Evolutionary conservation across 2,888 invertebrate genomes (phyloP).

Genomic region (Cephus runcator): DNA sequence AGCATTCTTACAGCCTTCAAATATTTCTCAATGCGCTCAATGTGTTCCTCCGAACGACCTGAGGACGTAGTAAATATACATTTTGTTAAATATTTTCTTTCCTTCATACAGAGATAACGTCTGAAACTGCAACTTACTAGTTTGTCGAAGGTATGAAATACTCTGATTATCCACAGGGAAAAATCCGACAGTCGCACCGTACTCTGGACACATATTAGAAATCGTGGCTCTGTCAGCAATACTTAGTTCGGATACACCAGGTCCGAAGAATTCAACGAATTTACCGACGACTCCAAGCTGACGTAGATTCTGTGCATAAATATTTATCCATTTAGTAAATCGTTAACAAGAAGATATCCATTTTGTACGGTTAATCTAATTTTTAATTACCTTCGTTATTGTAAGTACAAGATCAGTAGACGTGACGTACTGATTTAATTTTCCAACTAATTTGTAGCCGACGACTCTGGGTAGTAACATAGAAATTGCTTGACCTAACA

Average conservation of each 20-base stretch:
- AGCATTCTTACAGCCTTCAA: constrained; percentile 84
- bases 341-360: not conserved
- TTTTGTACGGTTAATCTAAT: not conserved
- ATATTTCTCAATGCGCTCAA: constrained; percentile 83
- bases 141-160: constrained; percentile 85
- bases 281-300: constrained; percentile 97
- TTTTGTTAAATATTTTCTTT: not conserved
- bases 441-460: constrained; percentile 89
- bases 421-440: constrained; percentile 84
- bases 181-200: constrained; percentile 95
- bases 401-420: constrained; percentile 98
- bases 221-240: constrained; percentile 98
- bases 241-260: constrained; percentile 88
- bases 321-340: constrained; percentile 2
- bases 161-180: constrained; percentile 91
- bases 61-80: constrained; percentile 39
- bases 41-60: constrained; percentile 85
- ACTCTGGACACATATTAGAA: constrained; percentile 99
- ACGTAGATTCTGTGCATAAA: constrained; percentile 77
- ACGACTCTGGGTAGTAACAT: constrained; percentile 97
- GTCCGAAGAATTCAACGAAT: constrained; percentile 98
- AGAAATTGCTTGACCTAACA: constrained; percentile 97
- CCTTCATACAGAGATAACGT: not conserved
- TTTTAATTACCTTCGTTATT: constrained; percentile 84
- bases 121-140: constrained; percentile 69